A percentile compares a stretch with the other conserved stretches of the same genome.
Evolutionary conservation across 2,888 invertebrate species (phyloP).

Genomic region (Mythimna vitellina): DNA sequence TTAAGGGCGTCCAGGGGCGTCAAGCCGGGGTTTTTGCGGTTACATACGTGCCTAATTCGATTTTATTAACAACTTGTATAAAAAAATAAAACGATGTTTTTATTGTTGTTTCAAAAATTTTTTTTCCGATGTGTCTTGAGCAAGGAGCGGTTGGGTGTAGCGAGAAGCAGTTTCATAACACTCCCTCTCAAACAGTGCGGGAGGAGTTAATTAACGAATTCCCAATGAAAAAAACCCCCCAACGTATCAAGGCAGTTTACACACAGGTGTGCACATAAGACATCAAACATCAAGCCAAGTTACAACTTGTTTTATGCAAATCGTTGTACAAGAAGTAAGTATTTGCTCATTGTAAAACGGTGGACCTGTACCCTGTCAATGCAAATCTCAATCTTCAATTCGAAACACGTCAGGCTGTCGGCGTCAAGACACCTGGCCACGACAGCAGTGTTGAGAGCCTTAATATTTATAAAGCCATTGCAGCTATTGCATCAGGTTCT

Average conservation of each 20-base stretch:
- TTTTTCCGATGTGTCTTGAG: too few relatives aligned
- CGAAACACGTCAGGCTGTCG: constrained; percentile 39
- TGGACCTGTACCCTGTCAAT: constrained; percentile 40
- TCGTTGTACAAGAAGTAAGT: background rate
- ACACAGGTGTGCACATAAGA: background rate
- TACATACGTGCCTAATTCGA: too few relatives aligned
- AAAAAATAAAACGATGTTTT: too few relatives aligned
- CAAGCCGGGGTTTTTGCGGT: too few relatives aligned
- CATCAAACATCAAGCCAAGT: background rate
- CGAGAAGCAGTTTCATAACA: too few relatives aligned
- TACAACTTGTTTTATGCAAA: constrained; percentile 27
- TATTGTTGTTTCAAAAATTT: too few relatives aligned
- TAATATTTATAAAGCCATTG: constrained; percentile 37
- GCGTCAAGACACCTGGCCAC: constrained; percentile 43
- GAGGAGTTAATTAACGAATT: too few relatives aligned
- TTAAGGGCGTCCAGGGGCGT: too few relatives aligned
- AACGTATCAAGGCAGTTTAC: background rate
- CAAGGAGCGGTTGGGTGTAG: too few relatives aligned
- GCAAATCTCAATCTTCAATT: constrained; percentile 39
- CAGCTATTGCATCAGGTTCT: constrained; percentile 20
- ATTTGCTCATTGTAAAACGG: constrained; percentile 9
- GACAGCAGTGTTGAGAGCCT: constrained; percentile 19
- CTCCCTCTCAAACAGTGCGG: too few relatives aligned
- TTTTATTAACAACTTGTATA: too few relatives aligned
- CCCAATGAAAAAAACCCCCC: too few relatives aligned